Evolutionary conservation across 2,888 invertebrate genomes (phyloP).

Genomic region (Drosophila setosimentum): DNA sequence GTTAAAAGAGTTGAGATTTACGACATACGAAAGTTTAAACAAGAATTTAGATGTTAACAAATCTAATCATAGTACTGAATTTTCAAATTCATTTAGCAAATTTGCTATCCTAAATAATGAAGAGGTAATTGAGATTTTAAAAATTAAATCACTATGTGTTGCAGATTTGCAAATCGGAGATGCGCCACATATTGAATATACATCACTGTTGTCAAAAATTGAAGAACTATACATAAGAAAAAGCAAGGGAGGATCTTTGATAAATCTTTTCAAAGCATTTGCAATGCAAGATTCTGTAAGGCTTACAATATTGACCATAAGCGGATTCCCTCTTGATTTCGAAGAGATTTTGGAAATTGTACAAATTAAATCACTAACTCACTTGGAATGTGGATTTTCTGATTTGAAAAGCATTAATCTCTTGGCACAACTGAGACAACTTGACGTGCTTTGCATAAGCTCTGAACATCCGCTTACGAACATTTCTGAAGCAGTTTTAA

Average conservation of each 20-base stretch:
- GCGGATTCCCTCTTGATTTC: neutral
- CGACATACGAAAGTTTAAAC: neutral
- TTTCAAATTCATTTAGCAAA: neutral
- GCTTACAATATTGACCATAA: neutral
- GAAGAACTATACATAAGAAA: neutral
- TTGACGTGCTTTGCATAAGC: neutral
- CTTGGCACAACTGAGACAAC: neutral
- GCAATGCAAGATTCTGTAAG: slow-evolving; percentile 1
- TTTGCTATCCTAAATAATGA: slow-evolving; percentile 2
- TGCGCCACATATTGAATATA: neutral
- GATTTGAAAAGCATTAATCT: neutral
- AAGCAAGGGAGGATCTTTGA: neutral
- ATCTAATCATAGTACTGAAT: neutral
- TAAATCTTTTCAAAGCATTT: neutral
- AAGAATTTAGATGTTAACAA: neutral
- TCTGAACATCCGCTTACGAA: neutral
- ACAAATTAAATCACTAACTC: neutral
- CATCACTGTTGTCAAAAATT: neutral
- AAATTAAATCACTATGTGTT: neutral
- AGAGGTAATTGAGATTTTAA: slow-evolving; percentile 1
- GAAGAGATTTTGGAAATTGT: neutral
- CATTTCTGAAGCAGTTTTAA: neutral
- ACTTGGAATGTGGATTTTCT: neutral
- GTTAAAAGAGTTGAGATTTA: neutral
- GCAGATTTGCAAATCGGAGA: neutral